These are phyloP conservation scores for Tetragonula clypearis DNA, from an alignment of 1,140 invertebrate genomes.

Conservation along the genomic window DNA sequence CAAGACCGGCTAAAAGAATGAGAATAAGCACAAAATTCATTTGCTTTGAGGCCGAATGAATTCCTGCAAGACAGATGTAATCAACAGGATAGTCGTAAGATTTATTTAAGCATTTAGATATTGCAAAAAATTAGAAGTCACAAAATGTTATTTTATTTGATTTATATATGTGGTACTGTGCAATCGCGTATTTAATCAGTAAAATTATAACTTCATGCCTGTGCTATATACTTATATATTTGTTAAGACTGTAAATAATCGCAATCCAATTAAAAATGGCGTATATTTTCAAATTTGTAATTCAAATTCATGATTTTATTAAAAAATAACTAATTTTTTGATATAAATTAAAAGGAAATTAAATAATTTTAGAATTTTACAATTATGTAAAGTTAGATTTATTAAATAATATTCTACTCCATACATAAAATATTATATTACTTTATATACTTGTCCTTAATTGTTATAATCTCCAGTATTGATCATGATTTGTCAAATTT, in stretches of 20 bases:
- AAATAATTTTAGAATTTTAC: not conserved
- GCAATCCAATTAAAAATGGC: not conserved
- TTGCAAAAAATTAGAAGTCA: not conserved
- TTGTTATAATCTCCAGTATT: not conserved
- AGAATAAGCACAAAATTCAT: slow-evolving; percentile 30
- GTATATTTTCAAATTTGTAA: not conserved
- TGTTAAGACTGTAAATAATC: slow-evolving; percentile 14
- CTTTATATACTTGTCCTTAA: not conserved
- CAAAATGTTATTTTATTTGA: not conserved
- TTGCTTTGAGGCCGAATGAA: not conserved
- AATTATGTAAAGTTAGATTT: slow-evolving; percentile 5
- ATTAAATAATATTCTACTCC: slow-evolving; percentile 27
- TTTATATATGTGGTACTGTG: not conserved
- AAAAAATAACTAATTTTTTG: not conserved
- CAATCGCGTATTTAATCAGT: not conserved
- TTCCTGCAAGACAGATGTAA: not conserved
- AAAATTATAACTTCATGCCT: not conserved
- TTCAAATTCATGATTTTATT: not conserved
- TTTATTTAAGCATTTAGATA: not conserved
- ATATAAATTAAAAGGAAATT: not conserved
- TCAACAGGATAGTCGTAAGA: not conserved
- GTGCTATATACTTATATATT: not conserved
- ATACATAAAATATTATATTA: not conserved
- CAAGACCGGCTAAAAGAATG: slow-evolving; percentile 60
- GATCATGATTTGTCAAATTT: slow-evolving; percentile 18